Evolutionary conservation across 2,888 invertebrate species (phyloP).

Genomic region (Parnassius smintheus): DNA sequence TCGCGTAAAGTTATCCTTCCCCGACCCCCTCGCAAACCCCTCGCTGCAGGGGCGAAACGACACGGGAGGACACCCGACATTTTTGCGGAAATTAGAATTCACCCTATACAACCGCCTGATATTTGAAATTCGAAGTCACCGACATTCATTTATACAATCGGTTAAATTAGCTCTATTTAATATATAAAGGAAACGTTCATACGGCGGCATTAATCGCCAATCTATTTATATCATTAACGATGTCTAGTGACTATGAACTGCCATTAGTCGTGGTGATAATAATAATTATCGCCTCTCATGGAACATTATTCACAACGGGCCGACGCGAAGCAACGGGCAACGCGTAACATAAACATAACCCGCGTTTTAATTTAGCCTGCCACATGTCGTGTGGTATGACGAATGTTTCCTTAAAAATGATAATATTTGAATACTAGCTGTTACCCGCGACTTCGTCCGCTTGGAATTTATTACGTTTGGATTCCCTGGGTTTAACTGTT

Average conservation of each 20-base stretch:
- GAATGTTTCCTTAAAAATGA: not conserved
- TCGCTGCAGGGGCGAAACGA: constrained; percentile 45
- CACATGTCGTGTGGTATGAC: not conserved
- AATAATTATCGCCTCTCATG: constrained; percentile 38
- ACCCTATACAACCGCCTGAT: constrained; percentile 47
- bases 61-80: constrained; percentile 67
- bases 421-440: not conserved
- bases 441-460: too few relatives aligned
- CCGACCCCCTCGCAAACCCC: constrained; percentile 41
- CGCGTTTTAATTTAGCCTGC: constrained; percentile 1
- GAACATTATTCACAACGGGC: constrained; percentile 46
- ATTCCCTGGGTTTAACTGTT: too few relatives aligned
- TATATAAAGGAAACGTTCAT: constrained; percentile 13
- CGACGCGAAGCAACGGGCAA: constrained; percentile 33
- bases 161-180: constrained; percentile 11
- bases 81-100: constrained; percentile 74
- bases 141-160: too few relatives aligned
- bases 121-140: constrained; percentile 30
- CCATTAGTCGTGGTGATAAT: constrained; percentile 44
- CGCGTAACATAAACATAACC: constrained; percentile 33
- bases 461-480: too few relatives aligned
- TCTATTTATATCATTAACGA: constrained; percentile 35
- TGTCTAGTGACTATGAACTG: constrained; percentile 37
- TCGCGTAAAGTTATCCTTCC: constrained; percentile 35
- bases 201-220: constrained; percentile 32